Percentiles rank a stretch among this genome's conserved stretches.
These are phyloP conservation scores for Nephotettix cincticeps DNA, from an alignment of 1,140 invertebrate genomes.

Conservation along the genomic window DNA sequence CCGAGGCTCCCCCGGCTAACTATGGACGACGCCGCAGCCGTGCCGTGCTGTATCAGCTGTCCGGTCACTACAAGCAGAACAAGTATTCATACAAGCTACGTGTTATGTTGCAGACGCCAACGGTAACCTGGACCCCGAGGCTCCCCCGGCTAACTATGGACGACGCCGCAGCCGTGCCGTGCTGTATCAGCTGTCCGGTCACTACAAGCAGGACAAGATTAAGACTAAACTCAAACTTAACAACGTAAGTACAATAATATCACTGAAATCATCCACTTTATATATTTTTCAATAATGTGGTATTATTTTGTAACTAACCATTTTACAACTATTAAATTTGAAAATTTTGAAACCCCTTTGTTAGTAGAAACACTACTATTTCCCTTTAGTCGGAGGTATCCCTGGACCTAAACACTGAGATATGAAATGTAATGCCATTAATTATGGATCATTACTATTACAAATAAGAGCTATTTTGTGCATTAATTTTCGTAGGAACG, in stretches of 20 bases:
- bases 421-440: too few relatives aligned
- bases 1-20: constrained; percentile 82
- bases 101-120: constrained; percentile 68
- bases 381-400: too few relatives aligned
- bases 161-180: constrained; percentile 89
- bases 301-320: too few relatives aligned
- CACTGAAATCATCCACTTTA: too few relatives aligned
- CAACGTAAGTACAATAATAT: constrained; percentile 92
- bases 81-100: constrained; percentile 50
- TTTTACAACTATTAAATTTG: too few relatives aligned
- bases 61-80: constrained; percentile 92
- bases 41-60: constrained; percentile 94
- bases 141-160: constrained; percentile 85
- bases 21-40: constrained; percentile 88
- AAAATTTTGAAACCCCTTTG: too few relatives aligned
- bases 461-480: too few relatives aligned
- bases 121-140: constrained; percentile 74
- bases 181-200: constrained; percentile 93
- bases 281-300: too few relatives aligned
- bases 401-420: too few relatives aligned
- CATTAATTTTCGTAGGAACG: too few relatives aligned
- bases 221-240: constrained; percentile 94
- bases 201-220: constrained; percentile 89
- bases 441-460: too few relatives aligned
- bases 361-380: too few relatives aligned